phyloP scores from a whole-genome alignment of 2,797 vertebrate genomes.

The Gallinago solitaria region DNA sequence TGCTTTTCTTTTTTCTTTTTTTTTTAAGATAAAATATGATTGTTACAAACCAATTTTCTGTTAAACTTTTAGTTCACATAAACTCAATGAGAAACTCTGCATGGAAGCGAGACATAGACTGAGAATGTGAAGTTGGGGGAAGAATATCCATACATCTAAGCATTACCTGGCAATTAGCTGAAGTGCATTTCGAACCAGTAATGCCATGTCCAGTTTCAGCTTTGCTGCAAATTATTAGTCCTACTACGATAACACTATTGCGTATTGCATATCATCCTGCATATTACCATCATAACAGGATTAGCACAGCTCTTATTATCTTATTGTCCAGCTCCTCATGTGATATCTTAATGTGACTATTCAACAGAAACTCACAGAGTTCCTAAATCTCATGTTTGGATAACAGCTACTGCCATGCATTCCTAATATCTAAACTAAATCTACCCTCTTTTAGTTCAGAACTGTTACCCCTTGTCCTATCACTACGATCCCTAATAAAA shows the following conservation, averaged over 20 bases:
- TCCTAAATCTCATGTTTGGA: not conserved
- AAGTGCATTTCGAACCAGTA: not conserved
- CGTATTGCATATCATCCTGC: rapidly evolving
- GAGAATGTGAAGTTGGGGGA: not conserved
- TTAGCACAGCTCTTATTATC: not conserved
- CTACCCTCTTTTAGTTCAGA: not conserved
- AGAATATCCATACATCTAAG: not conserved
- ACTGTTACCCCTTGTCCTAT: not conserved
- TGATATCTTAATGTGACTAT: not conserved
- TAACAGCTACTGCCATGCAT: not conserved
- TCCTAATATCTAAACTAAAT: not conserved
- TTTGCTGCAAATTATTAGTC: not conserved
- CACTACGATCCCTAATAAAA: not conserved
- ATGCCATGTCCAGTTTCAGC: not conserved
- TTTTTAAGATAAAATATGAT: not conserved
- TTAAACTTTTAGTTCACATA: not conserved
- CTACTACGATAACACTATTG: not conserved
- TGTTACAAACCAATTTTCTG: not conserved
- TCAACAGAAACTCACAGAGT: not conserved
- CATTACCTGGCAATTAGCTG: not conserved
- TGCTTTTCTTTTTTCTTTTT: not conserved
- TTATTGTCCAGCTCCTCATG: rapidly evolving
- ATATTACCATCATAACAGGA: not conserved
- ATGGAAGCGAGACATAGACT: not conserved
- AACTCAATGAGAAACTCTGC: not conserved